phyloP scores from a whole-genome alignment of 2,797 vertebrate species.

The Hephaestus fuliginosus region DNA sequence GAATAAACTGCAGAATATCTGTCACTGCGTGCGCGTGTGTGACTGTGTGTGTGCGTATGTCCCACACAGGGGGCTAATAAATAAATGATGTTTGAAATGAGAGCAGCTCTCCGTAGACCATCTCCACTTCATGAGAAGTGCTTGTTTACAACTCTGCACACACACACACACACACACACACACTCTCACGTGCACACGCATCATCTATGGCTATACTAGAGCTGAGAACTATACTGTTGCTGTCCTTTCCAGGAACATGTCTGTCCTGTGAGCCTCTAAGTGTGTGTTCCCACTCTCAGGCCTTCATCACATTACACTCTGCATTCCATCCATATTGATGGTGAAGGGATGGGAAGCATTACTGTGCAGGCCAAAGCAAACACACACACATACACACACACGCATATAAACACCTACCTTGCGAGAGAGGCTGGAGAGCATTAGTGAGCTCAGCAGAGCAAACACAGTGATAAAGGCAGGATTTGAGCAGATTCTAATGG shows the following conservation, averaged over 20 bases:
- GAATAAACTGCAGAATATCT: constrained; percentile 79
- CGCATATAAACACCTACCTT: constrained; percentile 77
- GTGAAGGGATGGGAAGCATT: constrained; percentile 70
- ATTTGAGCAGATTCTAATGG: constrained; percentile 75
- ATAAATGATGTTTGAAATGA: constrained; percentile 88
- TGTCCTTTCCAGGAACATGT: constrained; percentile 70
- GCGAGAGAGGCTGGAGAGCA: constrained; percentile 74
- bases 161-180: constrained; percentile 39
- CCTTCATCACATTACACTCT: constrained; percentile 44
- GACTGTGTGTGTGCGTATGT: constrained; percentile 56
- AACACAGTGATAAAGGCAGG: constrained; percentile 79
- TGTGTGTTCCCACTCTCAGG: constrained; percentile 67
- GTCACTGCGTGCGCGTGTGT: constrained; percentile 66
- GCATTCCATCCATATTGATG: constrained; percentile 67
- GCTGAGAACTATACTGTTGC: constrained; percentile 38
- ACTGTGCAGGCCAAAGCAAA: constrained; percentile 72
- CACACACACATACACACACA: constrained; percentile 56
- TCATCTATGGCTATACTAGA: constrained; percentile 33
- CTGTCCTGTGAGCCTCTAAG: constrained; percentile 51
- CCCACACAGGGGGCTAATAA: constrained; percentile 80
- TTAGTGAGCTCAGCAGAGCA: constrained; percentile 79
- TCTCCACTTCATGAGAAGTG: constrained; percentile 78
- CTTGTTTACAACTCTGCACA: constrained; percentile 74
- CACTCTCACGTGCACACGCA: not conserved
- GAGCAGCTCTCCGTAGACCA: constrained; percentile 85